Base-by-base conservation (phyloP, 2,797 vertebrate species). In the Linurgus olivaceus region DNA sequence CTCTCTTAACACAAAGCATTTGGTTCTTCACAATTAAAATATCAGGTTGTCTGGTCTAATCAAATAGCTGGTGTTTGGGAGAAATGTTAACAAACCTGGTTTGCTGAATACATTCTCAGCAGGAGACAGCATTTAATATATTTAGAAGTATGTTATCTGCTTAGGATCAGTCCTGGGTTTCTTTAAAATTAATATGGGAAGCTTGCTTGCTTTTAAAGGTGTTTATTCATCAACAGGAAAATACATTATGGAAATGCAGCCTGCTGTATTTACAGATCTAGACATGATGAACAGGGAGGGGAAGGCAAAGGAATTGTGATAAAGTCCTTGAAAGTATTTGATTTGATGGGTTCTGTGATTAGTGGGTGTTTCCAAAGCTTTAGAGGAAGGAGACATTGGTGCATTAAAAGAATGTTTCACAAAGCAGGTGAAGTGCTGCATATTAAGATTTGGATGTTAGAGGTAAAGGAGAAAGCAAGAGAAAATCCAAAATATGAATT, bases 21-120 rank as follows among this genome's bases (percentile, higher is more conserved):
- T 48, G 5, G 5, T 73, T 84, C 71, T 76, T 59, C 70, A 76
- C 71, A 70, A 92, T 92, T 93, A 94, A 87, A 94, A 94, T 95
- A 93, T 55, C 54, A 31, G 66, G 25, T 58, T 85, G 48, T 59
- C 88, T 95, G 42, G 59, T 63, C 71, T 91, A 90, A 63, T 79
- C 78, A 73, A 90, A 42, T 50, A 76, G 51, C 21, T 94, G 54
- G 25, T 92, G 77, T 89, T 96, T 58, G 50, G 45, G 57, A 88
- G 83, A 90, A 86, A 92, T 51, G 78, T 51, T 93, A 88, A 63
- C 84, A 65, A 74, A 92, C 59, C 47, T 83, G 75, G 91, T 85
- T 74, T 87, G 50, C 35, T 61, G 45, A 82, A 44, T 51, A 40
- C 42, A 9, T 80, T 94, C 77, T 75, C 47, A 74, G 78, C 47